Base-by-base conservation (phyloP, 2,888 invertebrate species). In the Lithophane semibrunnea region DNA sequence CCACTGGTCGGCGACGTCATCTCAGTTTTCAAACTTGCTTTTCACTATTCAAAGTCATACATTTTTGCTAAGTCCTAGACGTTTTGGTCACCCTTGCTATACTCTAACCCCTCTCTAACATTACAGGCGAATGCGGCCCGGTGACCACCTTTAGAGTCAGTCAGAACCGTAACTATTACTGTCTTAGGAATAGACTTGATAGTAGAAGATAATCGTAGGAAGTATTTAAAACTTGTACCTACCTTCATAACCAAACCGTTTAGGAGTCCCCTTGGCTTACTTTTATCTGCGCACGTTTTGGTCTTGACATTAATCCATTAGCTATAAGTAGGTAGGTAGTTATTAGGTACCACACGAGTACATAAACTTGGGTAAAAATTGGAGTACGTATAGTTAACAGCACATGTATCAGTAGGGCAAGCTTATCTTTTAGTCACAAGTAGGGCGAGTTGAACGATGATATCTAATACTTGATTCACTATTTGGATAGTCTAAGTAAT, bases 261-360 rank as follows among this genome's bases (percentile, higher is more conserved):
- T 64, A 54, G 29, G 29, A 49, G 80, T 58, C 24, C 29, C 80
- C 80, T 80, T 80, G 80, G 24, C 75, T 75, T 80, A 80, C 75
- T 81, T 80, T 61, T 61, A 42, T 52, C 60, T 47, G 21, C 29
- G 56, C 24, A 70, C 24, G 70, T 71, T 80, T 54, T 65, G 79
- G 42, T 80, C 80, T 80, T 74, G 79, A 79, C 74, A 67, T 75
- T 70, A 81, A 75, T 81, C 24, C 37, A 47, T 10, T 47, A 61
- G 56, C 0, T 44, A 4, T 18, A 16, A 65, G 0, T n/a, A 60
- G 58, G 21, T 24, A 60, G 13, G 54, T 24, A 47, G 42, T 29
- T 29, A 56, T 10, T 44, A 64, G 8, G 1, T 44, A 65, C 5
- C 1, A 29, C 13, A n/a, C 9, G 47, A 42, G 21, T 70, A 75